A percentile compares a stretch with the other conserved stretches of the same genome.
Evolutionary conservation across 2,797 vertebrate species (phyloP).

Genomic region (Sebastiscus tertius): DNA sequence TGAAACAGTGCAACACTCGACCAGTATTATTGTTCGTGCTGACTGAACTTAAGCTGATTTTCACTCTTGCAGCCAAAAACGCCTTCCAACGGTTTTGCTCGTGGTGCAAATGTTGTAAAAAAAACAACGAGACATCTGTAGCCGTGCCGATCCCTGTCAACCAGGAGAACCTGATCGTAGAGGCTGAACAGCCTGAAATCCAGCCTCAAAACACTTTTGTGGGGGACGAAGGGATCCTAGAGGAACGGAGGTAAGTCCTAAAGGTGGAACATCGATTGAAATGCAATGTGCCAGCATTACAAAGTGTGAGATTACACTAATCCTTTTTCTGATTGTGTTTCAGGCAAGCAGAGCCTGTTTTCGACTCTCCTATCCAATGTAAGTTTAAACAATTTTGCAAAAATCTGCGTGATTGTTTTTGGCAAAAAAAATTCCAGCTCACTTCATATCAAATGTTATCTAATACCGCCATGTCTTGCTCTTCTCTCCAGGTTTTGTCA

Average conservation of each 20-base stretch:
- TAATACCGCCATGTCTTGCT: neutral
- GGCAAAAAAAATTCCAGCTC: neutral
- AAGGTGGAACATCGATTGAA: neutral
- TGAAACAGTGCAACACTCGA: neutral
- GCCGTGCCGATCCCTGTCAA: rapidly evolving
- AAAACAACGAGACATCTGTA: neutral
- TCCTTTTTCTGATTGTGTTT: neutral
- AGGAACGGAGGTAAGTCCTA: conserved; percentile 11
- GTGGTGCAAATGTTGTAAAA: conserved; percentile 37
- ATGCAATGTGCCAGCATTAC: too few relatives aligned
- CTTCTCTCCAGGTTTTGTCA: conserved; percentile 59
- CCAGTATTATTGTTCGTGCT: neutral
- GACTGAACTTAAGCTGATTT: neutral
- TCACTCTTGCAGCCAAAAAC: conserved; percentile 33
- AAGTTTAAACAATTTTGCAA: neutral
- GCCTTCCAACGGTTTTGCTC: neutral
- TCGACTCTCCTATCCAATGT: neutral
- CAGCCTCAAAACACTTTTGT: conserved; percentile 49
- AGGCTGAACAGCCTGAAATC: neutral
- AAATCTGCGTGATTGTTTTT: neutral
- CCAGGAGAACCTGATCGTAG: neutral
- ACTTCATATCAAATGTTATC: neutral
- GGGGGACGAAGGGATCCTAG: neutral
- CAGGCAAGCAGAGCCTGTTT: neutral
- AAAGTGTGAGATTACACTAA: neutral